Evolutionary conservation across 1,140 invertebrate genomes (phyloP).

Genomic region (Aricia agestis): DNA sequence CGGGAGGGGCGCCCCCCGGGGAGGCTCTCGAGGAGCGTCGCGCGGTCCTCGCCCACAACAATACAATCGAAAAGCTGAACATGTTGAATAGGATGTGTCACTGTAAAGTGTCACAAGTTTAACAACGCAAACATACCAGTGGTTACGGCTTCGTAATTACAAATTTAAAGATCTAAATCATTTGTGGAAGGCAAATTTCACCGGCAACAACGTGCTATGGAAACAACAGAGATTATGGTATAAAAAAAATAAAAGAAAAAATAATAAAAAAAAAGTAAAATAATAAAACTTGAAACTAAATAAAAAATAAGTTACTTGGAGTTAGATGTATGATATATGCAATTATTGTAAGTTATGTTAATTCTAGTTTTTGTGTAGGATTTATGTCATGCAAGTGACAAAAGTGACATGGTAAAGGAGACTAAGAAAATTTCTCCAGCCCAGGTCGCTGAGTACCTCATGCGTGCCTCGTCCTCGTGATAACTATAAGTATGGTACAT

Average conservation of each 20-base stretch:
- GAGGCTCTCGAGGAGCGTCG: slow-evolving; percentile 39
- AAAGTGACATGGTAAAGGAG: slow-evolving; percentile 34
- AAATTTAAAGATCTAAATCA: slow-evolving; percentile 57
- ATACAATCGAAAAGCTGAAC: slow-evolving; percentile 55
- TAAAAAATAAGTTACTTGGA: slow-evolving; percentile 74
- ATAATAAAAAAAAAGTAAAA: slow-evolving; percentile 71
- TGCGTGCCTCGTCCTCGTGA: slow-evolving; percentile 61
- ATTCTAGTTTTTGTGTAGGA: slow-evolving; percentile 68
- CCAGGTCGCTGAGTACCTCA: slow-evolving; percentile 41
- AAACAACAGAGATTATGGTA: slow-evolving; percentile 68
- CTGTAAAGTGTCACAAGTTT: not conserved
- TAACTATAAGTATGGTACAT: slow-evolving; percentile 64
- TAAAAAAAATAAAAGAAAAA: slow-evolving; percentile 56
- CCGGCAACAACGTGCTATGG: slow-evolving; percentile 72
- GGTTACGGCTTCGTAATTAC: slow-evolving; percentile 17
- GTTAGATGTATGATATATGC: slow-evolving; percentile 75
- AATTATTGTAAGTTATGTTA: slow-evolving; percentile 74
- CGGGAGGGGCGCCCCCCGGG: slow-evolving; percentile 52
- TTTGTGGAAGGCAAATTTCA: slow-evolving; percentile 75
- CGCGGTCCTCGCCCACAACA: slow-evolving; percentile 49
- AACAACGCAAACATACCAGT: slow-evolving; percentile 16
- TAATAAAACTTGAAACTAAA: slow-evolving; percentile 69
- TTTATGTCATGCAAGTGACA: slow-evolving; percentile 50
- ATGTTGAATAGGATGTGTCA: slow-evolving; percentile 48
- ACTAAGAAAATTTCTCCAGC: slow-evolving; percentile 20